Conservation (phyloP, 2,797 vertebrate species). For the Craterocephalus amniculus region DNA sequence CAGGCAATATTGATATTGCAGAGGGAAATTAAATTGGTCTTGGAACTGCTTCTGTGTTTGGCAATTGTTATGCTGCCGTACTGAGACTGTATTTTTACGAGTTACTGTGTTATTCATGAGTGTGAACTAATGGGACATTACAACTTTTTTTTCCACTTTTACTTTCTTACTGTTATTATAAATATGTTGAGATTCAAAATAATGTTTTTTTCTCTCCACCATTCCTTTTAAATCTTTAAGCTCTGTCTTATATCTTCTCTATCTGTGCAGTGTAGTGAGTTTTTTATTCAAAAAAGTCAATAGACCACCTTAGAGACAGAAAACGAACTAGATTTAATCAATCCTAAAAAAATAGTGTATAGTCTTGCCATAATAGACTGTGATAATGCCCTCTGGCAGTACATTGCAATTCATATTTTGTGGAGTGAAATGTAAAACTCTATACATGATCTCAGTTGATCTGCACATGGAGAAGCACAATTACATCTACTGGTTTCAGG, state of each 20-base stretch:
- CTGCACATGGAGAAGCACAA: neutral
- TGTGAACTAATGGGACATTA: neutral
- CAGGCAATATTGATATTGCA: neutral
- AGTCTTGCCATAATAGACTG: neutral
- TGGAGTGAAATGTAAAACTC: neutral
- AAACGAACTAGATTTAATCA: neutral
- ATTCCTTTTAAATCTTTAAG: neutral
- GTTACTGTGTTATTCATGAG: no score
- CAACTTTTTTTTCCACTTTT: neutral
- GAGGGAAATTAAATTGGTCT: constrained; percentile 11
- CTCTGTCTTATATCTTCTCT: neutral
- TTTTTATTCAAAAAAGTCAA: neutral
- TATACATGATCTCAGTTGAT: neutral
- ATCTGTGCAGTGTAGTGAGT: neutral
- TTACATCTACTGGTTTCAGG: neutral
- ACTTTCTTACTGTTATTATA: neutral
- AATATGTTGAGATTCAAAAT: neutral
- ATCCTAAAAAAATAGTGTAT: neutral
- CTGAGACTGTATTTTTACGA: neutral
- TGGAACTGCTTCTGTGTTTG: constrained; percentile 19
- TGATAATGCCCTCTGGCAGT: neutral
- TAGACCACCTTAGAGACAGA: neutral
- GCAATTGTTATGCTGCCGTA: neutral
- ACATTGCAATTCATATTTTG: neutral
- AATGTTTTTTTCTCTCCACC: neutral